These are phyloP conservation scores for Cosmia trapezina DNA, from an alignment of 2,888 invertebrate species.

Conservation along the genomic window DNA sequence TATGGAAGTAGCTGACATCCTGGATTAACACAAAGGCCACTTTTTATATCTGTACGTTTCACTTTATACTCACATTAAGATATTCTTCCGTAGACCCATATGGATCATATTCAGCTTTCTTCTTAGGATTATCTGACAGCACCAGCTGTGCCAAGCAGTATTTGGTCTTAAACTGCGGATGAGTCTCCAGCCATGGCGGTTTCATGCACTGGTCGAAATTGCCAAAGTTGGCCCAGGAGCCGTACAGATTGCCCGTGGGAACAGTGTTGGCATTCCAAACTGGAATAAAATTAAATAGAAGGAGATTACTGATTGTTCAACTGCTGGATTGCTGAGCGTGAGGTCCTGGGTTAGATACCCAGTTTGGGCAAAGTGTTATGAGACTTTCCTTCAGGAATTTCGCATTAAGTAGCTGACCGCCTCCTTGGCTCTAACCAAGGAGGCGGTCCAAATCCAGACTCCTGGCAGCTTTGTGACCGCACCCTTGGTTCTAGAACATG, in stretches of 20 bases:
- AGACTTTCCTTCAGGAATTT: not conserved
- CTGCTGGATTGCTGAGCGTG: not conserved
- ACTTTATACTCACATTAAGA: constrained; percentile 58
- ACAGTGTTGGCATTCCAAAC: constrained; percentile 68
- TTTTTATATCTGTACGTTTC: too few species aligned
- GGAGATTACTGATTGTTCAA: not conserved
- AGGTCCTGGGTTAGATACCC: not conserved
- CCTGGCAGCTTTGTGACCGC: too few species aligned
- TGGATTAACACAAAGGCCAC: too few species aligned
- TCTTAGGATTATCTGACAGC: constrained; percentile 30
- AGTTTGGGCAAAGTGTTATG: not conserved
- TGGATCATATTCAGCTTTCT: constrained; percentile 44
- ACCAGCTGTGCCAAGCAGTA: constrained; percentile 62
- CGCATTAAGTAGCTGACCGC: too few species aligned
- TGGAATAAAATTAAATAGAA: constrained; percentile 15
- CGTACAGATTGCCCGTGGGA: constrained; percentile 61
- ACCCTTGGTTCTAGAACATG: too few species aligned
- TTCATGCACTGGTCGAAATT: constrained; percentile 66
- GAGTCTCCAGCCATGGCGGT: constrained; percentile 56
- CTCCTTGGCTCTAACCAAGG: too few species aligned
- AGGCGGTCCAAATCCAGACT: too few species aligned
- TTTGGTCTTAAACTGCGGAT: constrained; percentile 53
- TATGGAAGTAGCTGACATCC: too few species aligned
- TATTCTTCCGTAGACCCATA: constrained; percentile 42
- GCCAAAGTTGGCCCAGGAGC: constrained; percentile 51